A percentile compares a stretch with the other conserved stretches of the same genome.
Conservation (phyloP, 2,797 vertebrate genomes). For the Buceros bicornis region DNA sequence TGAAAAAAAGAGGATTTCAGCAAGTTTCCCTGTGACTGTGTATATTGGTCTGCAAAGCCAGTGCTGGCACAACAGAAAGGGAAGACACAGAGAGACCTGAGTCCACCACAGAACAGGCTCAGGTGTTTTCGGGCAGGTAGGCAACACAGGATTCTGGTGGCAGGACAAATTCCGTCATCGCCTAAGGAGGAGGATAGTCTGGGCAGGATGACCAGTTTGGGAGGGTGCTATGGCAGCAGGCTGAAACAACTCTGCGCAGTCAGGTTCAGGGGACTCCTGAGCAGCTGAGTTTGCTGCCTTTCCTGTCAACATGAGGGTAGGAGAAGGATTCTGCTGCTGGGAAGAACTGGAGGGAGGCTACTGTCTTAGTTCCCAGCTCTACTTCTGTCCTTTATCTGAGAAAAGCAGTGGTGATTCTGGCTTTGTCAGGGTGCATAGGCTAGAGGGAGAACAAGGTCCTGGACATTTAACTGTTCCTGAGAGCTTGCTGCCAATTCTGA, state of each 20-base stretch:
- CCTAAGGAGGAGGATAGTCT: background rate
- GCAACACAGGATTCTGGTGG: background rate
- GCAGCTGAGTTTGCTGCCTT: background rate
- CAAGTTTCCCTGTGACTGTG: background rate
- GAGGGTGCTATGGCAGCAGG: background rate
- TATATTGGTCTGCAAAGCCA: background rate
- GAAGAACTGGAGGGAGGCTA: background rate
- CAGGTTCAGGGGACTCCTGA: background rate
- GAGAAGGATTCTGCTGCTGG: background rate
- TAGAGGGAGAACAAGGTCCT: background rate
- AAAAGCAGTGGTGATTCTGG: background rate
- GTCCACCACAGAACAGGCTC: background rate
- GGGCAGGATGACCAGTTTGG: accelerated
- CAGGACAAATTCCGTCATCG: background rate
- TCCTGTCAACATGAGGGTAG: background rate
- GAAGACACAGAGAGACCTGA: background rate
- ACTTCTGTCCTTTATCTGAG: background rate
- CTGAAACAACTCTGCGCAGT: background rate
- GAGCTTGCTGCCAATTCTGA: background rate
- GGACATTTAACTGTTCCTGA: background rate
- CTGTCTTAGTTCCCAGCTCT: background rate
- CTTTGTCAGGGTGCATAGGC: background rate
- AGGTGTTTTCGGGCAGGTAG: background rate
- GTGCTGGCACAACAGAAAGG: background rate
- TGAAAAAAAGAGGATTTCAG: background rate